Evolutionary conservation across 1,140 invertebrate genomes (phyloP), one percentile per base, ranked within the genome.

Genomic region (Vanessa tameamea): DNA sequence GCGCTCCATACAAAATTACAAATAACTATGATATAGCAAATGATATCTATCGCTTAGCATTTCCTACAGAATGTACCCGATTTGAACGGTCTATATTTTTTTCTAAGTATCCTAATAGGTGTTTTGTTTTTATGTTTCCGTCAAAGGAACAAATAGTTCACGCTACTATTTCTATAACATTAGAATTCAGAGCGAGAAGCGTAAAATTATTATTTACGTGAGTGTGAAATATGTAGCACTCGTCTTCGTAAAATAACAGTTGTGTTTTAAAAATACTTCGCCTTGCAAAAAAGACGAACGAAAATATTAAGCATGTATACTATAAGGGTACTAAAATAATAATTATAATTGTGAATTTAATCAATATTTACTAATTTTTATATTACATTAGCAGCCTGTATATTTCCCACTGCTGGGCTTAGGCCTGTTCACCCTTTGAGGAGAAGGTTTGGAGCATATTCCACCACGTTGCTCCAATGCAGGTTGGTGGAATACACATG

Each of bases 71-170:
- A 23, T 50, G 8, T 53, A 15, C 12, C 61, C 47, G 14, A 64
- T 70, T 70, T 53, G 16, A 70, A 86, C 83, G 84, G 84, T 85
- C 75, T 66, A 78, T 81, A 76, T 80, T 73, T 78, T 31, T 69
- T 78, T 77, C 59, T 77, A 72, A 65, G 71, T 79, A 79, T 78
- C 74, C 69, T 83, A 82, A 81, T 81, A 64, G 72, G 76, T 82
- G 69, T 81, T 79, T 81, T 81, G 78, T 80, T 82, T 76, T 69
- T 69, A 73, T 75, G 48, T 78, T 77, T 79, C 78, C 69, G 72
- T 69, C 70, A 51, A 73, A 65, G 15, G 8, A 11, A 61, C 63
- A 75, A 43, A 72, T 77, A 65, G 53, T 67, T 65, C 59, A 67
- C 65, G 69, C 64, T 61, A 53, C 64, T 51, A 53, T 37, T 67